Conservation (phyloP, 2,113 vertebrate species). For the Aythya baeri region DNA sequence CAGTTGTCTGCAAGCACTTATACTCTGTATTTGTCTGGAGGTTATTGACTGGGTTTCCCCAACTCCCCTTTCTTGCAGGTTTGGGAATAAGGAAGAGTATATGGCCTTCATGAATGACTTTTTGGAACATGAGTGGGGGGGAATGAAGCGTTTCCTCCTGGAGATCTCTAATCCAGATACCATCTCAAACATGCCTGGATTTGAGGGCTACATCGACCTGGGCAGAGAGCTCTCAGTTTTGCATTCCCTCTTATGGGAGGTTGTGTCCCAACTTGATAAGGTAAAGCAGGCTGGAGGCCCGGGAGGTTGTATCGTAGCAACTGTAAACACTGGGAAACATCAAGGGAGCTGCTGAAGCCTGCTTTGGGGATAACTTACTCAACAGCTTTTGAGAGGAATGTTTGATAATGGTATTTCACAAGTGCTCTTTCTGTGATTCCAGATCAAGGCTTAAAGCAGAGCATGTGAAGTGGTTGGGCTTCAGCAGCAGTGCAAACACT, state of each 20-base stretch:
- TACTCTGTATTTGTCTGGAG: neutral
- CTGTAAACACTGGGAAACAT: neutral
- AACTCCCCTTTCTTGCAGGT: constrained; percentile 74
- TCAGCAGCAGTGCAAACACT: neutral
- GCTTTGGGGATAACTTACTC: neutral
- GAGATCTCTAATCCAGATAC: constrained; percentile 95
- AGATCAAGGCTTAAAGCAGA: neutral
- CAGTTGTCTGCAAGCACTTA: neutral
- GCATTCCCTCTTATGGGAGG: constrained; percentile 93
- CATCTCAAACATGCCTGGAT: constrained; percentile 90
- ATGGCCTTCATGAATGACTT: constrained; percentile 99
- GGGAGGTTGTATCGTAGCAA: neutral
- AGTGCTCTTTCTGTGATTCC: neutral
- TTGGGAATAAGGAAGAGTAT: constrained; percentile 97
- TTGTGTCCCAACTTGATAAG: constrained; percentile 96
- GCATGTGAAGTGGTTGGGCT: neutral
- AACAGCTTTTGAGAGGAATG: neutral
- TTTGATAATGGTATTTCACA: neutral
- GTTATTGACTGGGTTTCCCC: neutral
- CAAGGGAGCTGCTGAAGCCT: neutral
- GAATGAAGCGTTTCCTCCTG: constrained; percentile 94
- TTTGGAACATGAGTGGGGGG: constrained; percentile 94
- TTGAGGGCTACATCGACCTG: constrained; percentile 95
- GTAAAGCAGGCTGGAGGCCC: constrained; percentile 75
- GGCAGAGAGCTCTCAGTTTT: constrained; percentile 93